These are phyloP conservation scores for Vandiemenella viatica DNA, from an alignment of 2,888 invertebrate species.

Conservation along the genomic window DNA sequence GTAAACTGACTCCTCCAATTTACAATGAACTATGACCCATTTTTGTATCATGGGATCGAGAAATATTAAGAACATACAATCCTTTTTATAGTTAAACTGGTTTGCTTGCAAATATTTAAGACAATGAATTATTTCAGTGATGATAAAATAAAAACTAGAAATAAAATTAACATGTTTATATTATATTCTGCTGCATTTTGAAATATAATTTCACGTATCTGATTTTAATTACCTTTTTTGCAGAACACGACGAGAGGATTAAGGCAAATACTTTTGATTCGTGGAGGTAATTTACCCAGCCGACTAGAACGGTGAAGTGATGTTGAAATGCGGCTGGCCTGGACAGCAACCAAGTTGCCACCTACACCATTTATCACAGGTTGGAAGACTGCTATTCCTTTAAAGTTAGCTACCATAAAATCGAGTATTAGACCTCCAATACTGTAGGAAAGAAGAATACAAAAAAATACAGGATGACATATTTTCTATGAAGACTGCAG, in stretches of 20 bases:
- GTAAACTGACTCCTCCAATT: no score
- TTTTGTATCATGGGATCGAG: no score
- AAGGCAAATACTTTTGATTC: slow-evolving; percentile 31
- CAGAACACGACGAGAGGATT: slow-evolving; percentile 40
- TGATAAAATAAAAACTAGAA: no score
- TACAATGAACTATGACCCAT: no score
- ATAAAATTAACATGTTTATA: no score
- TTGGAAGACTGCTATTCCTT: slow-evolving; percentile 82
- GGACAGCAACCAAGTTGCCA: slow-evolving; percentile 82
- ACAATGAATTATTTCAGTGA: no score
- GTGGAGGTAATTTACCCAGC: slow-evolving; percentile 34
- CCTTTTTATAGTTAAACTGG: no score
- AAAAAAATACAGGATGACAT: background rate
- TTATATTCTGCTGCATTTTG: no score
- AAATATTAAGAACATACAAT: no score
- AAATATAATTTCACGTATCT: no score
- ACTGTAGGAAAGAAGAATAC: slow-evolving; percentile 28
- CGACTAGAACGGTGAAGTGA: slow-evolving; percentile 48
- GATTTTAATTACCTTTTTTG: slow-evolving; percentile 30
- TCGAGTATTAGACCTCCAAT: slow-evolving; percentile 78
- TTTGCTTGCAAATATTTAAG: no score
- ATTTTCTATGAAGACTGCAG: no score
- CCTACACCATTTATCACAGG: slow-evolving; percentile 86
- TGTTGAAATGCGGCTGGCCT: slow-evolving; percentile 78
- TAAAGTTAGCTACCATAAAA: slow-evolving; percentile 64